Conservation (phyloP, 2,797 vertebrate genomes). For the Distichodus sexfasciatus region DNA sequence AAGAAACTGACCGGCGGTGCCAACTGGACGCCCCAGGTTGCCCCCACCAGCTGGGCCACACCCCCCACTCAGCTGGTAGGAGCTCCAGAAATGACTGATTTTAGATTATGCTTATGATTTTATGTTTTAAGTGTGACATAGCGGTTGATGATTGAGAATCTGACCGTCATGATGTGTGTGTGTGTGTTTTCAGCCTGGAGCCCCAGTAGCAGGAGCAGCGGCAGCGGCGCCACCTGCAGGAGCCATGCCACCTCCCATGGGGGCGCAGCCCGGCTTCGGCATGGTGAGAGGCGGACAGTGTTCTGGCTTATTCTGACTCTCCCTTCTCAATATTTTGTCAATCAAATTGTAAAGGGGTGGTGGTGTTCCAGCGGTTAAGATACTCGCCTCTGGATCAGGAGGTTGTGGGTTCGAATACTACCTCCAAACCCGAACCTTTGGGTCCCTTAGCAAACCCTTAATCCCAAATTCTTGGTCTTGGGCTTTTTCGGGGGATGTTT, state of each 20-base stretch:
- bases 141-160: neutral
- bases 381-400: too few relatives aligned
- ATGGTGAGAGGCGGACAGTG: constrained; percentile 77
- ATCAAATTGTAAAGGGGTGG: too few relatives aligned
- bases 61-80: constrained; percentile 84
- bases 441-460: too few relatives aligned
- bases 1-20: constrained; percentile 95
- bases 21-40: constrained; percentile 95
- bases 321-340: too few relatives aligned
- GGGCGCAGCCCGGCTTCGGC: constrained; percentile 82
- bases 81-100: too few relatives aligned
- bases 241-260: constrained; percentile 68
- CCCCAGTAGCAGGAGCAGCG: constrained; percentile 62
- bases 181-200: constrained; percentile 58
- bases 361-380: too few relatives aligned
- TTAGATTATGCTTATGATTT: too few relatives aligned
- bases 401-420: too few relatives aligned
- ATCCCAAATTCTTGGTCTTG: too few relatives aligned
- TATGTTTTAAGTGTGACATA: neutral
- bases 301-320: too few relatives aligned
- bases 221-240: constrained; percentile 74
- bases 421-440: too few relatives aligned
- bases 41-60: constrained; percentile 89
- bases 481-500: too few relatives aligned
- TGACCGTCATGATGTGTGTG: constrained; percentile 5